Base-by-base conservation (phyloP, 2,888 invertebrate species). In the Altica lythri region DNA sequence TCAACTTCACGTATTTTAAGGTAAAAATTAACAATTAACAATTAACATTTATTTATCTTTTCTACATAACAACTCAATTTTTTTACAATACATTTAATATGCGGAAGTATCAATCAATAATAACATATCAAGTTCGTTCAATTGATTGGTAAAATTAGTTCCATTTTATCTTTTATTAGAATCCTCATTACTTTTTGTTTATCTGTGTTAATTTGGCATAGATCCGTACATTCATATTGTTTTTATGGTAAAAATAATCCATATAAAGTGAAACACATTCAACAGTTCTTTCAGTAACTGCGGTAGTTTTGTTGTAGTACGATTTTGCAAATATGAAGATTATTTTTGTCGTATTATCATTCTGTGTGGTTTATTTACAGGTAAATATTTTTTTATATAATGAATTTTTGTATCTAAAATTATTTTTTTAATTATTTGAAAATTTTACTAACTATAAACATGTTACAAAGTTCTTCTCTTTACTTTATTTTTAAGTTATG, bases 201-300 rank as follows among this genome's bases (percentile, higher is more conserved):
- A 42, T 43, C 42, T 55, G 44, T 52, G 51, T 53, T 67, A 69
- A 70, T 69, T 65, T 61, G 57, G 53, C 64, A 59, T 65, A 60
- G 53, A 66, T 72, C 72, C 72, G 61, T 59, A 67, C 61, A 62
- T 67, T 65, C 62, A 59, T 59, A 55, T 59, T 27, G 29, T 53
- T 45, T 51, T 42, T 53, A 50, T 47, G 53, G n/a, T n/a, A n/a
- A n/a, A n/a, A n/a, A n/a, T n/a, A n/a, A n/a, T n/a, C n/a, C n/a
- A n/a, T n/a, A n/a, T n/a, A n/a, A n/a, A n/a, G n/a, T n/a, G n/a
- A n/a, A n/a, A n/a, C n/a, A n/a, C n/a, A n/a, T n/a, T n/a, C n/a
- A n/a, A n/a, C n/a, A n/a, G n/a, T n/a, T n/a, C 14, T 10, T 42
- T 25, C 3, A 5, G 25, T 37, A 4, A 3, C 10, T n/a, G 18